Evolutionary conservation across 1,140 invertebrate species (phyloP), one percentile per base, ranked within the genome.

Genomic region (Drosophila ohnishii): DNA sequence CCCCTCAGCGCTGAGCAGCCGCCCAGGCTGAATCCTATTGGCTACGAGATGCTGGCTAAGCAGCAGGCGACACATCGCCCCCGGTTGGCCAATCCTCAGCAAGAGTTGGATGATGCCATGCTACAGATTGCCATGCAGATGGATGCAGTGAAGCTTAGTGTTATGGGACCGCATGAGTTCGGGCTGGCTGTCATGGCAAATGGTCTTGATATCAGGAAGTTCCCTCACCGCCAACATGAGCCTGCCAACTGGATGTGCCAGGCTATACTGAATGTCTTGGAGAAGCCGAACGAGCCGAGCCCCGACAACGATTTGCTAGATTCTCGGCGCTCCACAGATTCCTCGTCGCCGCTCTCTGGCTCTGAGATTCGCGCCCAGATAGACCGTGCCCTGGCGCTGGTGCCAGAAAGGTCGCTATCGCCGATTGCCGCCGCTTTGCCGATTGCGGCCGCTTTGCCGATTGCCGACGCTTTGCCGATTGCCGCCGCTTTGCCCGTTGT

Each of bases 41-140:
- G 60, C 16, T 25, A 40, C 34, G 60, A 63, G 28, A 42, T 63
- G 25, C 9, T 39, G 16, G 22, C 11, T 8, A 39, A 13, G n/a
- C 19, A 19, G 9, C 8, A 13, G 11, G 40, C 5, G 25, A 1
- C 25, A 28, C 25, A 2, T 1, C 44, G 2, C 19, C 0, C 30
- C 48, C 6, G 8, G 3, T 9, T 9, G 30, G 3, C 1, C 13
- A 28, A 28, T 1, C 16, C 19, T 4, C 1, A 44, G 5, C 9
- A 19, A 13, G 9, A 10, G 5, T 4, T 11, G 5, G 8, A 22
- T 4, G n/a, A 37, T 10, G 13, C 19, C 1, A 19, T 37, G 13
- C 48, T 32, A 7, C 10, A 6, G 9, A 10, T 28, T 5, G 14
- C 9, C 0, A 48, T 47, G 3, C 45, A 47, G 25, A 47, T 47